A percentile compares a stretch with the other conserved stretches of the same genome.
These are phyloP conservation scores for Stercorarius parasiticus DNA, from an alignment of 2,113 vertebrate species.

Conservation along the genomic window DNA sequence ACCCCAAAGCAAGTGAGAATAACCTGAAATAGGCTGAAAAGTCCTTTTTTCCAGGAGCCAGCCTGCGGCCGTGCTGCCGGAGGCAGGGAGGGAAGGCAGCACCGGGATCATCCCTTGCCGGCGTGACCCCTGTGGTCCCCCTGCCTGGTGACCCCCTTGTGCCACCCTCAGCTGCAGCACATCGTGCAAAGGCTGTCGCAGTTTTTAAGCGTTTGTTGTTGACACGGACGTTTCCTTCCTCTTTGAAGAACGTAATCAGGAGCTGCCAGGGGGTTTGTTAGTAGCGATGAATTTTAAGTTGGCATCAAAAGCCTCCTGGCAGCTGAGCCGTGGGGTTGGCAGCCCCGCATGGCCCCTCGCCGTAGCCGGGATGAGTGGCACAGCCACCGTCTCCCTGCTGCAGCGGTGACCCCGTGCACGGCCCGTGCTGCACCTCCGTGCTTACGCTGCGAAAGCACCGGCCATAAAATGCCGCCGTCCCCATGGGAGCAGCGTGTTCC, in stretches of 20 bases:
- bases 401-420: fast-evolving
- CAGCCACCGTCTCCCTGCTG: fast-evolving
- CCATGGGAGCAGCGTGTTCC: fast-evolving
- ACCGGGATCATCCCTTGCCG: fast-evolving
- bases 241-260: background rate
- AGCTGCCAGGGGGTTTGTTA: background rate
- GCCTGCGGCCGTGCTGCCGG: background rate
- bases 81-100: background rate
- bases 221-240: background rate
- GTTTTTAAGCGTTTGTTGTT: background rate
- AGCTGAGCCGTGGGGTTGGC: background rate
- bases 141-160: background rate
- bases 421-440: fast-evolving
- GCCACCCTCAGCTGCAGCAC: background rate
- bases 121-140: background rate
- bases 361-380: fast-evolving
- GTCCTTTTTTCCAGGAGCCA: fast-evolving
- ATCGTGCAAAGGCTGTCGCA: background rate
- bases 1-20: fast-evolving
- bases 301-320: background rate
- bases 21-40: fast-evolving
- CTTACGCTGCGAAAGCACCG: background rate
- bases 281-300: fast-evolving
- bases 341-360: fast-evolving
- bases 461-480: fast-evolving